Evolutionary conservation across 2,113 vertebrate species (phyloP).

Genomic region (Arizona elegans): DNA sequence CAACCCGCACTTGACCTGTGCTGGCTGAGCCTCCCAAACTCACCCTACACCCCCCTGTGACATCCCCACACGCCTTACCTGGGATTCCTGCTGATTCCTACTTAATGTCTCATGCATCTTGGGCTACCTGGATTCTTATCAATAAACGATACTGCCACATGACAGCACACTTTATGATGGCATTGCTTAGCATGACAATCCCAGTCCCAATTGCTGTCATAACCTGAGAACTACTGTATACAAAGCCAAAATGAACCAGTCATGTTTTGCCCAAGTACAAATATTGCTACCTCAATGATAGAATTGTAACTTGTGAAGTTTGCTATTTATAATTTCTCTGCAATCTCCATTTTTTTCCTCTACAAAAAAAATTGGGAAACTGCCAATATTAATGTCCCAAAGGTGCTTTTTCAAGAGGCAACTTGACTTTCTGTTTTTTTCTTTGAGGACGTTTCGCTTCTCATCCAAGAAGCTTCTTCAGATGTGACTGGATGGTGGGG

Average conservation of each 20-base stretch:
- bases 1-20: background rate
- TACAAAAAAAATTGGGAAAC: background rate
- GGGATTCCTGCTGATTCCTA: background rate
- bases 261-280: background rate
- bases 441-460: too few relatives aligned
- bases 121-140: background rate
- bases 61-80: background rate
- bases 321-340: background rate
- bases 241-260: background rate
- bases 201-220: background rate
- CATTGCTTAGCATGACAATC: background rate
- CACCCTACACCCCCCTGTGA: background rate
- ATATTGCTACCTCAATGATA: background rate
- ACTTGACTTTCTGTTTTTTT: too few relatives aligned
- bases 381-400: background rate
- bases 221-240: background rate
- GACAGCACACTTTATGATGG: background rate
- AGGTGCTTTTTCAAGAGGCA: too few relatives aligned
- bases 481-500: too few relatives aligned
- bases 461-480: too few relatives aligned
- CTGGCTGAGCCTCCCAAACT: background rate
- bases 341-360: background rate
- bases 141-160: background rate
- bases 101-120: background rate
- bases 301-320: background rate